These are phyloP conservation scores for Synchiropus splendidus DNA, from an alignment of 2,113 vertebrate genomes.

Conservation along the genomic window DNA sequence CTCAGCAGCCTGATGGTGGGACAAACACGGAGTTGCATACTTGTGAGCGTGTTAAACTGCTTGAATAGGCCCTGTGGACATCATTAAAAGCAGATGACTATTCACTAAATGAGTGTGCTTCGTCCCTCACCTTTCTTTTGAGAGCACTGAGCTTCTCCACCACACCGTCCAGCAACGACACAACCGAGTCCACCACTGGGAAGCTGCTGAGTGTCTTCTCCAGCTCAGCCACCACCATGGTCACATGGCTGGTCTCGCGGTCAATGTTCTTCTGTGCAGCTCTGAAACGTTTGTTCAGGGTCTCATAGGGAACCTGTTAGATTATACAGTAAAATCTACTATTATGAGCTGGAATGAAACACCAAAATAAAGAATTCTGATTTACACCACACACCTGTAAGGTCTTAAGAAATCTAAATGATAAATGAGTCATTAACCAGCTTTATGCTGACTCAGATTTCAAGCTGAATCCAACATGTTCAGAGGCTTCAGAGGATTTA, in stretches of 20 bases:
- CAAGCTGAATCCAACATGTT: too few relatives aligned
- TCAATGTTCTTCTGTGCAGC: constrained; percentile 98
- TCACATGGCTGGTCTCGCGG: constrained; percentile 94
- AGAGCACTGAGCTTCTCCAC: constrained; percentile 96
- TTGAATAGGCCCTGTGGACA: too few relatives aligned
- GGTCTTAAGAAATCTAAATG: too few relatives aligned
- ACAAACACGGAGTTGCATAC: too few relatives aligned
- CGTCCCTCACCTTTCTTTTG: constrained; percentile 80
- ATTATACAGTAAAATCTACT: not conserved
- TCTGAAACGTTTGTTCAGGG: constrained; percentile 93
- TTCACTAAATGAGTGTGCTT: not conserved
- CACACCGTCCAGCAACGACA: constrained; percentile 91
- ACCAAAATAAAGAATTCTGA: too few relatives aligned
- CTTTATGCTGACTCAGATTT: too few relatives aligned
- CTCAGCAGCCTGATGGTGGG: constrained; percentile 77
- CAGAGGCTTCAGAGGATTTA: too few relatives aligned
- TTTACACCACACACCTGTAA: too few relatives aligned
- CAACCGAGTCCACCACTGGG: constrained; percentile 91
- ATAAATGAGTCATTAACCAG: too few relatives aligned
- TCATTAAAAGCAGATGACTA: too few relatives aligned
- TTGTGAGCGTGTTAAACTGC: too few relatives aligned
- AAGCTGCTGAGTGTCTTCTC: constrained; percentile 94
- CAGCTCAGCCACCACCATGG: constrained; percentile 94
- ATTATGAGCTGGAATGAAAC: too few relatives aligned
- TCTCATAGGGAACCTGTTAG: constrained; percentile 90